Conservation (phyloP, 2,888 invertebrate species). For the Drosophila algonquin region DNA sequence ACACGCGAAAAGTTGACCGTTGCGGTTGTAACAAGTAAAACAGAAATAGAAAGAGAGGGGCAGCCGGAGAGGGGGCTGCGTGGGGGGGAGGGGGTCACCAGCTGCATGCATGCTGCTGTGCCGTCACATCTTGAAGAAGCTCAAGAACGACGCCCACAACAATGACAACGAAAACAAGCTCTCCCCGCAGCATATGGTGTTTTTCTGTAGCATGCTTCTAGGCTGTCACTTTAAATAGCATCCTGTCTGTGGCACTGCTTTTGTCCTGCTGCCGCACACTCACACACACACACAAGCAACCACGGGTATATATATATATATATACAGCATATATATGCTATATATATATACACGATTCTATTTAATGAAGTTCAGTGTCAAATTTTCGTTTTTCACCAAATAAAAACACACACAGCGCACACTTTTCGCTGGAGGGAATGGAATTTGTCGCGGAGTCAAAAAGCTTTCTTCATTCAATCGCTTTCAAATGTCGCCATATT, state of each 20-base stretch:
- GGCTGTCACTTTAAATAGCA: conserved; percentile 44
- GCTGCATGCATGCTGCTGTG: not conserved
- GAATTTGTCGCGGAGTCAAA: not conserved
- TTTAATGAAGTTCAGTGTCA: conserved; percentile 72
- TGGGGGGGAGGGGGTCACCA: not conserved
- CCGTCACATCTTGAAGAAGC: not conserved
- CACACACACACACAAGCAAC: conserved; percentile 18
- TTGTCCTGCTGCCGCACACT: conserved; percentile 32
- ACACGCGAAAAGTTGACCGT: conserved; percentile 5
- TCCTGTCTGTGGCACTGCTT: conserved; percentile 22
- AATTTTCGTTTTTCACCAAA: conserved; percentile 62
- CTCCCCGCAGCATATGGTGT: conserved; percentile 60
- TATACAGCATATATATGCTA: not conserved
- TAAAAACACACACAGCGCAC: conserved; percentile 45
- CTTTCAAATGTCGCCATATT: not conserved
- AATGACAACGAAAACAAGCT: not conserved
- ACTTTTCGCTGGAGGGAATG: conserved; percentile 53
- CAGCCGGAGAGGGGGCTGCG: no score
- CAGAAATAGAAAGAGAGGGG: not conserved
- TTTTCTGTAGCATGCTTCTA: conserved; percentile 48
- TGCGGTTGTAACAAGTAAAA: conserved; percentile 2
- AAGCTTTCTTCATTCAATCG: not conserved
- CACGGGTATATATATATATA: conserved; percentile 13
- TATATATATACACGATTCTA: conserved; percentile 6
- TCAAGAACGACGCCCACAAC: not conserved